A percentile compares a stretch with the other conserved stretches of the same genome.
These are phyloP conservation scores for Darwinula stevensoni DNA, from an alignment of 2,888 invertebrate species.

Conservation along the genomic window DNA sequence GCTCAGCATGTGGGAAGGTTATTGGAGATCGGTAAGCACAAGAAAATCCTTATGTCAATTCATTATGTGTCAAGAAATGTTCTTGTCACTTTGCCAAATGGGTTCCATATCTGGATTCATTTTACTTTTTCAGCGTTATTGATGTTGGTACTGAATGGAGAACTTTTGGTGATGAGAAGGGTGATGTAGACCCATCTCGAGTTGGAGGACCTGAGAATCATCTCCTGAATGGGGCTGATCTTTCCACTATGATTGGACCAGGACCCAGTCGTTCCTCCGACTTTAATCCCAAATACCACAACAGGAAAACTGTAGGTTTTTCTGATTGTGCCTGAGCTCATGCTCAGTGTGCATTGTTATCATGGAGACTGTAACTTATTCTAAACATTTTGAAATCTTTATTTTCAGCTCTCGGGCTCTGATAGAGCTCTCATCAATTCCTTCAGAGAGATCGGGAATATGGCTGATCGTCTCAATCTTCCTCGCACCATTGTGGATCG, in stretches of 20 bases:
- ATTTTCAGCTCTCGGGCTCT: slow-evolving; percentile 58
- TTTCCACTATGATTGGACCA: slow-evolving; percentile 78
- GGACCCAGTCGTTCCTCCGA: slow-evolving; percentile 41
- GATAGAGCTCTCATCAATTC: slow-evolving; percentile 85
- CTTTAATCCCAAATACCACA: slow-evolving; percentile 40
- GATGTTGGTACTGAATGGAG: slow-evolving; percentile 99
- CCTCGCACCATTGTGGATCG: slow-evolving; percentile 88
- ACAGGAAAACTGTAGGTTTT: slow-evolving; percentile 25
- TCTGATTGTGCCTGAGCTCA: not conserved
- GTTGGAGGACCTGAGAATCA: slow-evolving; percentile 99
- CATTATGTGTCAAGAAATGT: too few species aligned
- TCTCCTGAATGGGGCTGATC: slow-evolving; percentile 69
- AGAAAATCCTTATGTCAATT: slow-evolving; percentile 1
- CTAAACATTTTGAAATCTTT: slow-evolving; percentile 3
- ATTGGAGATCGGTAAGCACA: slow-evolving; percentile 72
- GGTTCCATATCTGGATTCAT: not conserved
- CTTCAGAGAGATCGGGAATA: slow-evolving; percentile 82
- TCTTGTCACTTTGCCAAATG: not conserved
- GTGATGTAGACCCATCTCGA: slow-evolving; percentile 90
- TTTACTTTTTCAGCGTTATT: slow-evolving; percentile 51
- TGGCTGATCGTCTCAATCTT: slow-evolving; percentile 93
- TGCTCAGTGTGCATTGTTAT: not conserved
- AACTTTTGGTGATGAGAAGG: slow-evolving; percentile 95
- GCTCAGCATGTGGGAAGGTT: slow-evolving; percentile 96
- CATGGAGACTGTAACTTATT: not conserved